Evolutionary conservation across 1,140 invertebrate genomes (phyloP).

Genomic region (Drosophila albomicans): DNA sequence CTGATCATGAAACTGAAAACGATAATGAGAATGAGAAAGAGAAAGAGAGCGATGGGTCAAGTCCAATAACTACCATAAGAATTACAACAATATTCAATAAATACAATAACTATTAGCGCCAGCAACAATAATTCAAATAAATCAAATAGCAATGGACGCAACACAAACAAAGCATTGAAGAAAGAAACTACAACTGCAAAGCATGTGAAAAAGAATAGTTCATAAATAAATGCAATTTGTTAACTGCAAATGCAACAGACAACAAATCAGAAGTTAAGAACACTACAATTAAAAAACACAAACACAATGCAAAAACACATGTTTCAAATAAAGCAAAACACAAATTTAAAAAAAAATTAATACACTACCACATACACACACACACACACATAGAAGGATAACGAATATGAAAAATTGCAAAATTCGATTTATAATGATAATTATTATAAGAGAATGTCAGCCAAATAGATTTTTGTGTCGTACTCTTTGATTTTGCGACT

Average conservation of each 20-base stretch:
- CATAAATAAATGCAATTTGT: not conserved
- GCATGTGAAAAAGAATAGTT: conserved; percentile 3
- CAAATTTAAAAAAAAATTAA: not conserved
- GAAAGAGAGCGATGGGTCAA: not conserved
- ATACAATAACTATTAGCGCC: conserved; percentile 1
- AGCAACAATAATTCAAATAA: not conserved
- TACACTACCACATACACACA: too few species aligned
- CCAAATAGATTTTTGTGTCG: conserved; percentile 22
- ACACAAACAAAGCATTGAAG: conserved; percentile 28
- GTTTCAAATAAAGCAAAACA: not conserved
- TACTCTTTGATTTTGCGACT: conserved; percentile 49
- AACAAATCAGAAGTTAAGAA: not conserved
- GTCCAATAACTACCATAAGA: not conserved
- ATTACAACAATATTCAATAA: not conserved
- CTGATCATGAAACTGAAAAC: conserved; percentile 40
- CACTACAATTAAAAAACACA: conserved; percentile 1
- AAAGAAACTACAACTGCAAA: not conserved
- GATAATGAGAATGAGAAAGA: conserved; percentile 12
- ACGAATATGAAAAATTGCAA: too few species aligned
- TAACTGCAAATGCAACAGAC: conserved; percentile 1
- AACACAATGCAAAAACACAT: not conserved
- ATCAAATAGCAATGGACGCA: conserved; percentile 15
- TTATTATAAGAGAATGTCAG: conserved; percentile 1
- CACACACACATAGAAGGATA: not conserved
- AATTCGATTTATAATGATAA: not conserved